Evolutionary conservation across 2,797 vertebrate genomes (phyloP).

Genomic region (Catamblyrhynchus diadema): DNA sequence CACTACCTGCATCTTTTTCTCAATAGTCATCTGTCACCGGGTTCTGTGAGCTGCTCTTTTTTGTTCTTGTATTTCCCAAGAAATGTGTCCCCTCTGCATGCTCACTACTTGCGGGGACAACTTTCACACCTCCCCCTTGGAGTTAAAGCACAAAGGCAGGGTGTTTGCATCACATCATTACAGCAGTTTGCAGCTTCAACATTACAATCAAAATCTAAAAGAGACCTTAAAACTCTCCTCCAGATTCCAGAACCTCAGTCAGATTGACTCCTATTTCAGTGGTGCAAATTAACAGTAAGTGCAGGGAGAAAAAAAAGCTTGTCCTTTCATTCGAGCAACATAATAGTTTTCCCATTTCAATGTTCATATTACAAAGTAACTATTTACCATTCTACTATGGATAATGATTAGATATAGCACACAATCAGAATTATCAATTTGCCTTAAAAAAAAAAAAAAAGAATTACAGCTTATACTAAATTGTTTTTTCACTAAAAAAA

Average conservation of each 20-base stretch:
- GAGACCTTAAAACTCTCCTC: not conserved
- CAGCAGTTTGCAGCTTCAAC: not conserved
- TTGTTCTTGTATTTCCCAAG: not conserved
- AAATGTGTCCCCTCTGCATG: accelerated
- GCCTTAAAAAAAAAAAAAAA: not conserved
- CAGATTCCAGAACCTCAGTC: not conserved
- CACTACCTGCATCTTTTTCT: not conserved
- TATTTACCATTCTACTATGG: not conserved
- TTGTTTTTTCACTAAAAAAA: not conserved
- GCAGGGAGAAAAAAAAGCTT: not conserved
- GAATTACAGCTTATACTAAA: not conserved
- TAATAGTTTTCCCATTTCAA: not conserved
- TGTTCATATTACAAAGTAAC: not conserved
- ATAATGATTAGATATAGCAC: not conserved
- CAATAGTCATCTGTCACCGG: not conserved
- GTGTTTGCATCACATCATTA: not conserved
- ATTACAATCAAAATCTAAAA: not conserved
- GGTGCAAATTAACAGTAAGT: not conserved
- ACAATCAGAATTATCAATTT: not conserved
- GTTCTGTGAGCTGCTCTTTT: not conserved
- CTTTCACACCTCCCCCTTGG: not conserved
- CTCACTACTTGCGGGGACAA: not conserved
- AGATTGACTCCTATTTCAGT: not conserved
- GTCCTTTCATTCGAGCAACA: not conserved
- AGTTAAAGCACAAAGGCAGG: not conserved